A percentile compares a stretch with the other conserved stretches of the same genome.
Evolutionary conservation across 2,113 vertebrate genomes (phyloP).

Genomic region (Ia io): DNA sequence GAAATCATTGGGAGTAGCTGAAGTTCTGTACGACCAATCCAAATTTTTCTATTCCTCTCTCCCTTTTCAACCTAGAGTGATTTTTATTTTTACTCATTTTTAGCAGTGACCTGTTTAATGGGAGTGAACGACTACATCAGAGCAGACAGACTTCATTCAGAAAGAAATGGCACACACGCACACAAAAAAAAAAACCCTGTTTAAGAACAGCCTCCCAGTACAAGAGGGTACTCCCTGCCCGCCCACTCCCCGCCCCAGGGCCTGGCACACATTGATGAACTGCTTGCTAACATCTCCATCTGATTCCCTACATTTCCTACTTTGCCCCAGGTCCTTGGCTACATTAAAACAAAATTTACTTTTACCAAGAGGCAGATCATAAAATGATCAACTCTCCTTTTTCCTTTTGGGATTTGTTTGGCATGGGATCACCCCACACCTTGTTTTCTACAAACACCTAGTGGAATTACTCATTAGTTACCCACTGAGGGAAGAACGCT

Average conservation of each 20-base stretch:
- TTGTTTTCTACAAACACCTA: slow-evolving; percentile 46
- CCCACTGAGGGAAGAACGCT: neutral
- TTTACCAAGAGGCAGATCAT: slow-evolving; percentile 11
- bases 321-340: slow-evolving; percentile 33
- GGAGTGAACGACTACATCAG: neutral
- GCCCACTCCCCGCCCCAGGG: neutral
- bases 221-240: rapidly evolving
- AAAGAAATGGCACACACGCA: neutral
- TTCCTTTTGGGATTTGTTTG: slow-evolving; percentile 29
- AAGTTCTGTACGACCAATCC: neutral
- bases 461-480: slow-evolving; percentile 39
- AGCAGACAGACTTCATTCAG: neutral
- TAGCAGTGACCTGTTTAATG: neutral
- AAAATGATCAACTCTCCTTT: slow-evolving; percentile 39
- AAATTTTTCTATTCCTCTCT: neutral
- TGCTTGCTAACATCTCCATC: slow-evolving; percentile 12
- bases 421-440: neutral
- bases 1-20: neutral
- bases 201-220: neutral
- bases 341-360: slow-evolving; percentile 1
- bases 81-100: slow-evolving; percentile 27
- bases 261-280: neutral
- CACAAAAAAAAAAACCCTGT: neutral
- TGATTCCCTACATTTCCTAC: neutral
- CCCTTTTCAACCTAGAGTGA: neutral